Evolutionary conservation across 2,888 invertebrate genomes (phyloP), one percentile per base, ranked within the genome.

Genomic region (Aplocera efformata): DNA sequence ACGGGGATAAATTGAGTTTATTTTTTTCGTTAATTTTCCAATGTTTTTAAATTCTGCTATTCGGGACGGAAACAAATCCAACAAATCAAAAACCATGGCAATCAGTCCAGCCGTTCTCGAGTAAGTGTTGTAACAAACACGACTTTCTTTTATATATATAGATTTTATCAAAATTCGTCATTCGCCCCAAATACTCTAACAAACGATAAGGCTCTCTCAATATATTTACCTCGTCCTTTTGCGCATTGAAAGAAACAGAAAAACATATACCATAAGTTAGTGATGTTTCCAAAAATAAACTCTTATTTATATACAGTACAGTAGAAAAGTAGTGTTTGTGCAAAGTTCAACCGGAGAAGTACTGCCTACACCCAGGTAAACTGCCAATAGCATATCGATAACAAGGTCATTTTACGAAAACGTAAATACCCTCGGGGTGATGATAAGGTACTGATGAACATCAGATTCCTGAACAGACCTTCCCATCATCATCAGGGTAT

Each of bases 141-240:
- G n/a, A n/a, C n/a, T n/a, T n/a, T n/a, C n/a, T n/a, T n/a, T n/a
- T n/a, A n/a, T n/a, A n/a, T n/a, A n/a, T n/a, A n/a, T n/a, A n/a
- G n/a, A n/a, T n/a, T n/a, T n/a, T n/a, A n/a, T n/a, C n/a, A n/a
- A n/a, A n/a, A n/a, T n/a, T n/a, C 85, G 76, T 53, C 28, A 72
- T 48, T 42, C 58, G 58, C 53, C 72, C 80, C 71, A 74, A 69
- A 66, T 67, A 67, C 63, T 76, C 61, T 62, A 78, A 53, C 63
- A 75, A 76, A 62, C 70, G 76, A 74, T 58, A 79, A 66, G 67
- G 67, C 56, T 72, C 69, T 66, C 61, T 73, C 61, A 72, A 63
- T 62, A 78, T 82, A 83, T 77, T 84, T 85, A 85, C 86, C 86
- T 85, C 84, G 65, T 88, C 86, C 86, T 84, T 81, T 67, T 79